A percentile compares a stretch with the other conserved stretches of the same genome.
phyloP scores from a whole-genome alignment of 2,797 vertebrate genomes.

The Hipposideros larvatus region DNA sequence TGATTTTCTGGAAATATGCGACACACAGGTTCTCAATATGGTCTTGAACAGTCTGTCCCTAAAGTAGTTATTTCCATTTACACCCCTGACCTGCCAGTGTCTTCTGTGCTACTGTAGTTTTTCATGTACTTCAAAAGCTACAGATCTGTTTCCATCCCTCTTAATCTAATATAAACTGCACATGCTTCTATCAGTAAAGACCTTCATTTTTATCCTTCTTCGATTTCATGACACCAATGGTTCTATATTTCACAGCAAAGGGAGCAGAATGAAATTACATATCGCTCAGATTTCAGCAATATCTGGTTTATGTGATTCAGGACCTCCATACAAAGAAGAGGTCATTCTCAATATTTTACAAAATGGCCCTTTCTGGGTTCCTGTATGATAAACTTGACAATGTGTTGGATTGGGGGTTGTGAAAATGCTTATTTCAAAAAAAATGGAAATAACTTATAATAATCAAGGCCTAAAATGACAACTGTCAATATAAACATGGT shows the following conservation, averaged over 20 bases:
- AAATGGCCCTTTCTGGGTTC: conserved; percentile 83
- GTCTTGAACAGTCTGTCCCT: conserved; percentile 85
- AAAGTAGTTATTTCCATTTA: conserved; percentile 90
- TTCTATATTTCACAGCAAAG: conserved; percentile 89
- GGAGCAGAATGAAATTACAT: conserved; percentile 89
- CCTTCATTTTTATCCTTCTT: conserved; percentile 90
- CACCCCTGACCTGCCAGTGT: conserved; percentile 86
- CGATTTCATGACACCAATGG: conserved; percentile 87
- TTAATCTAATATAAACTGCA: conserved; percentile 90
- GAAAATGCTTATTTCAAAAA: conserved; percentile 44
- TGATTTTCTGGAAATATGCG: conserved; percentile 88
- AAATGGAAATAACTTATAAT: neutral
- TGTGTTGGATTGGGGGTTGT: conserved; percentile 67
- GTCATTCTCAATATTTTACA: conserved; percentile 88
- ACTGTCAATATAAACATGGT: neutral
- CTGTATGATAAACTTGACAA: conserved; percentile 66
- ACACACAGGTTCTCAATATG: conserved; percentile 84
- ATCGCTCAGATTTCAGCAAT: conserved; percentile 88
- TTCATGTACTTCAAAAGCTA: conserved; percentile 88
- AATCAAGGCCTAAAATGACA: conserved; percentile 9
- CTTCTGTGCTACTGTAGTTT: conserved; percentile 84
- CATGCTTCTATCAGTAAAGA: conserved; percentile 89
- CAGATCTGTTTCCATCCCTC: conserved; percentile 87
- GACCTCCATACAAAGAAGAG: conserved; percentile 86
- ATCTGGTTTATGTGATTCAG: conserved; percentile 89